A percentile compares a stretch with the other conserved stretches of the same genome.
Conservation (phyloP, 2,797 vertebrate species). For the Platalea minor region DNA sequence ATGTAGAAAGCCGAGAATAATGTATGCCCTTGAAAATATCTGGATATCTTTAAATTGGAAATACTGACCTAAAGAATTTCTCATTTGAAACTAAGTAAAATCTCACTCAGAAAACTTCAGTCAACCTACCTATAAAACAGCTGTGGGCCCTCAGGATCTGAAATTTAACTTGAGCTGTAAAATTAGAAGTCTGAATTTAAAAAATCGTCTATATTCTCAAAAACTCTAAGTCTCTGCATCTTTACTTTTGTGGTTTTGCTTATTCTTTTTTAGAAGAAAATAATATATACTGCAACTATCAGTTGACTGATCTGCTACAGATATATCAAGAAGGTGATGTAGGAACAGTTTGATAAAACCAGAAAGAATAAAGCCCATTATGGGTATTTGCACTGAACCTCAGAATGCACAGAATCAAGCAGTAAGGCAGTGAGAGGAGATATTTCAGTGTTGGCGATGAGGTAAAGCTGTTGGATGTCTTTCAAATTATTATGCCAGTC, state of each 20-base stretch:
- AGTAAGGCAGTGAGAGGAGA: neutral
- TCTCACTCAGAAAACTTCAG: neutral
- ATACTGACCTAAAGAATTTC: neutral
- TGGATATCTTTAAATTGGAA: neutral
- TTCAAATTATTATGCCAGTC: slow-evolving; percentile 72
- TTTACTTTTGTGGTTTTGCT: neutral
- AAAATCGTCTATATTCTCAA: neutral
- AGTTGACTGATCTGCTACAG: neutral
- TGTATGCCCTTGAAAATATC: neutral
- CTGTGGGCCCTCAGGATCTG: neutral
- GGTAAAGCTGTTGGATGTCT: slow-evolving; percentile 30
- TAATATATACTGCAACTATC: neutral
- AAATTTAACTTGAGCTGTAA: neutral
- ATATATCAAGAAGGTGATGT: neutral
- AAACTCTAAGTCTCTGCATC: neutral
- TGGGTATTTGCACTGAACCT: neutral
- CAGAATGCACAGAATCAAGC: neutral
- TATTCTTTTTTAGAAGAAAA: neutral
- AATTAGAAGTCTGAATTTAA: neutral
- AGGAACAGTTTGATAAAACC: neutral
- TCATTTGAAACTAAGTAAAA: neutral
- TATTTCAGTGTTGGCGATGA: neutral
- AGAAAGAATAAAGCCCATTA: neutral
- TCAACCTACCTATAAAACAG: neutral
- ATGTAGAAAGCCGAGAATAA: neutral